These are phyloP conservation scores for Solen grandis DNA, from an alignment of 1,140 invertebrate species.

Conservation along the genomic window DNA sequence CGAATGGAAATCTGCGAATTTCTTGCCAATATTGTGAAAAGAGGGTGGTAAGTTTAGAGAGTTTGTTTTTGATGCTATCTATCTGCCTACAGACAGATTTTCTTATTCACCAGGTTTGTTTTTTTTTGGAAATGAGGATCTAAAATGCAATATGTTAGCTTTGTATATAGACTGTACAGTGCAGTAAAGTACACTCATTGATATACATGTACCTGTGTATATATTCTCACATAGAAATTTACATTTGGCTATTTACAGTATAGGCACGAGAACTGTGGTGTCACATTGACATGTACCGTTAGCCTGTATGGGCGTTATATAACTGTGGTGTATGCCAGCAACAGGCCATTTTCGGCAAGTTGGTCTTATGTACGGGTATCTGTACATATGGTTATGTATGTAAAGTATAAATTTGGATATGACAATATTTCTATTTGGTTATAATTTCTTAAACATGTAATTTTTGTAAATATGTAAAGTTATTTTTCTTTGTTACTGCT, in stretches of 20 bases:
- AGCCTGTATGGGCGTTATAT: neutral
- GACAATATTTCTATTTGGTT: neutral
- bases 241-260: too few relatives aligned
- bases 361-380: neutral
- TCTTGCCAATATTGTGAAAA: conserved; percentile 13
- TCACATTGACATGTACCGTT: neutral
- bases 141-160: conserved; percentile 40
- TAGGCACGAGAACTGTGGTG: neutral
- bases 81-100: conserved; percentile 22
- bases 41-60: neutral
- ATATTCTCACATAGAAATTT: too few relatives aligned
- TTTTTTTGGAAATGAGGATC: conserved; percentile 16
- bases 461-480: neutral
- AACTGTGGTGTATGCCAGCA: neutral
- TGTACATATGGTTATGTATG: neutral
- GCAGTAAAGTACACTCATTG: too few relatives aligned
- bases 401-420: neutral
- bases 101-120: conserved; percentile 14
- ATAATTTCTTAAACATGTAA: neutral
- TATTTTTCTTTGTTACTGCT: neutral
- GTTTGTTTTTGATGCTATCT: conserved; percentile 8
- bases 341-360: neutral
- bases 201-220: too few relatives aligned
- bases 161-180: neutral
- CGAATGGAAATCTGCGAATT: neutral